Percentiles rank a stretch among this genome's conserved stretches.
phyloP scores from a whole-genome alignment of 53 echinoderm and acorn worm genomes.

The Holothuria leucospilota region DNA sequence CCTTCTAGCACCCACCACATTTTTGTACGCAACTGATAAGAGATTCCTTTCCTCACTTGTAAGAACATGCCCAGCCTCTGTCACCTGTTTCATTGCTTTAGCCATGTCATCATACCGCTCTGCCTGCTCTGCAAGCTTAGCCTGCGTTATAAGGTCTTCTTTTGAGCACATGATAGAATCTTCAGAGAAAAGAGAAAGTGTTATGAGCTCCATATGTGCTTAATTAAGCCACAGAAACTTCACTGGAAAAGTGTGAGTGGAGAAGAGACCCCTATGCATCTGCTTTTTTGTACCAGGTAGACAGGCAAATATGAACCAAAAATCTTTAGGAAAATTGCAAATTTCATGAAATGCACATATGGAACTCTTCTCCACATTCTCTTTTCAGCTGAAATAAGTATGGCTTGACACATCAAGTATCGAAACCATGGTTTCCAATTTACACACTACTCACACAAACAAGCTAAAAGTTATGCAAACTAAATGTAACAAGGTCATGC shows the following conservation, averaged over 20 bases:
- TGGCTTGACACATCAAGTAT: no score
- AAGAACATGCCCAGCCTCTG: slow-evolving; percentile 57
- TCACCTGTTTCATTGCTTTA: slow-evolving; percentile 89
- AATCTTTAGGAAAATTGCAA: not conserved
- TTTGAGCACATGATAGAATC: slow-evolving; percentile 12
- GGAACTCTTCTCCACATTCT: slow-evolving; percentile 61
- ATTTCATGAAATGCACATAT: slow-evolving; percentile 30
- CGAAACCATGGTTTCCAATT: no score
- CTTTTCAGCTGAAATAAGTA: slow-evolving; percentile 28
- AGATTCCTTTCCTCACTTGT: slow-evolving; percentile 95
- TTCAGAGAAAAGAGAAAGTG: slow-evolving; percentile 56
- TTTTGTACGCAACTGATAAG: slow-evolving; percentile 99
- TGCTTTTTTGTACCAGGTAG: not conserved
- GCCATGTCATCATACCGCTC: slow-evolving; percentile 99
- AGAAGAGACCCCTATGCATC: slow-evolving; percentile 44
- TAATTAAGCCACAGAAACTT: not conserved
- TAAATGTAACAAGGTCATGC: no score
- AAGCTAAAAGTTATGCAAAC: no score
- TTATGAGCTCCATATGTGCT: slow-evolving; percentile 54
- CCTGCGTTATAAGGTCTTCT: slow-evolving; percentile 63
- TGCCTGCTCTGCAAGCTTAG: slow-evolving; percentile 98
- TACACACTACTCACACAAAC: no score
- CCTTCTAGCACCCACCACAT: slow-evolving; percentile 98
- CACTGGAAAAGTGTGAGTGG: slow-evolving; percentile 19
- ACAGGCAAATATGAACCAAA: not conserved